Conservation (phyloP, 1,140 invertebrate species). For the Drosophila auraria region DNA sequence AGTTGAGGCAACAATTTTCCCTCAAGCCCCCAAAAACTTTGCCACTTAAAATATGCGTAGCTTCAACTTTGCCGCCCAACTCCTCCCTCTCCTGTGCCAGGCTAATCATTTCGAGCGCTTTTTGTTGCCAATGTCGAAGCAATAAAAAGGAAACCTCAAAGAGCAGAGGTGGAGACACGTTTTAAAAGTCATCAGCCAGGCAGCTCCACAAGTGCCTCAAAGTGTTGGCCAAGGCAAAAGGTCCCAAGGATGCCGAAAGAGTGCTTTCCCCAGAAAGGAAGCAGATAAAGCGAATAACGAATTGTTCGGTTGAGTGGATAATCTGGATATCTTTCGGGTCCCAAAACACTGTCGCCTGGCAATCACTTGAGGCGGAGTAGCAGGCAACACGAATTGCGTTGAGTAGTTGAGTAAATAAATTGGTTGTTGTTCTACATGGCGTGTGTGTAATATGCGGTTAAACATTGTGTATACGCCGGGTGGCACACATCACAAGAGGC, state of each 20-base stretch:
- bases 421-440: conserved; percentile 51
- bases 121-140: conserved; percentile 47
- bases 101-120: conserved; percentile 60
- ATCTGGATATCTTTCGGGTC: conserved; percentile 21
- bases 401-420: conserved; percentile 44
- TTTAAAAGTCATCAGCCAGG: conserved; percentile 63
- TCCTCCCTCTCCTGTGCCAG: background rate
- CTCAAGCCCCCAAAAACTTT: conserved; percentile 44
- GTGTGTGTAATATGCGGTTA: conserved; percentile 51
- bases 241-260: conserved; percentile 7
- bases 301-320: conserved; percentile 30
- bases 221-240: conserved; percentile 20
- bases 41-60: conserved; percentile 80
- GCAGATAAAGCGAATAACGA: conserved; percentile 32
- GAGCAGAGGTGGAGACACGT: conserved; percentile 39
- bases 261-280: conserved; percentile 9
- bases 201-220: conserved; percentile 36
- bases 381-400: conserved; percentile 20
- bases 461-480: conserved; percentile 52
- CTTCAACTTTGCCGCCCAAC: conserved; percentile 15
- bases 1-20: conserved; percentile 74
- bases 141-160: conserved; percentile 44
- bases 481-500: conserved; percentile 6
- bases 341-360: conserved; percentile 26
- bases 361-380: conserved; percentile 34